phyloP scores from a whole-genome alignment of 2,797 vertebrate species.

The Helarctos malayanus region DNA sequence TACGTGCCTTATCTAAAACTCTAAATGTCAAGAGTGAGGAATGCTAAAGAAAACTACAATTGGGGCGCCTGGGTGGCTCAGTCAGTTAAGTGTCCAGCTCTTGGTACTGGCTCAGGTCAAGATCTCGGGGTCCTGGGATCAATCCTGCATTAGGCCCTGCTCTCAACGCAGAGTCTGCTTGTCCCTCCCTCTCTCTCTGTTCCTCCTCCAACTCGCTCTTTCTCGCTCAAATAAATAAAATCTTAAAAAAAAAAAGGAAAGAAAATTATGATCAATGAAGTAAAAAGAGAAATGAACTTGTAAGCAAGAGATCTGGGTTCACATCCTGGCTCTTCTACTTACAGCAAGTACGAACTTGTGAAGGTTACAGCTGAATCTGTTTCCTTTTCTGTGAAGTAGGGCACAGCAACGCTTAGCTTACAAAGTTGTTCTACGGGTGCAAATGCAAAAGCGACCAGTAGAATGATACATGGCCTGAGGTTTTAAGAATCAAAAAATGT shows the following conservation, averaged over 20 bases:
- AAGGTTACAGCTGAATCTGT: background rate
- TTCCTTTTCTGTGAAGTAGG: background rate
- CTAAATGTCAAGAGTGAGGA: background rate
- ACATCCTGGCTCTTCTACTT: background rate
- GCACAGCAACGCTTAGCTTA: background rate
- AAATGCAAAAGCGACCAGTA: constrained; percentile 23
- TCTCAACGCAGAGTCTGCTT: background rate
- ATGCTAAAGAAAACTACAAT: constrained; percentile 18
- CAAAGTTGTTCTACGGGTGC: constrained; percentile 43
- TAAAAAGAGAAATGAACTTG: constrained; percentile 29
- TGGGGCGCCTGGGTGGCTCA: background rate
- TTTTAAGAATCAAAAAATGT: background rate
- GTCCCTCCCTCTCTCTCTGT: background rate
- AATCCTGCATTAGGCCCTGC: background rate
- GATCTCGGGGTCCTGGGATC: background rate
- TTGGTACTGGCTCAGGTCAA: background rate
- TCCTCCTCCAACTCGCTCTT: background rate
- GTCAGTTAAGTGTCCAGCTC: background rate
- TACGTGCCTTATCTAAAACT: background rate
- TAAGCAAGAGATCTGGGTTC: constrained; percentile 7
- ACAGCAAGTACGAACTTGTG: background rate
- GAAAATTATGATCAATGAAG: background rate
- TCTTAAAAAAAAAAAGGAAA: background rate
- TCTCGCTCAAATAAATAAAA: background rate
- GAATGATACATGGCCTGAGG: background rate